Evolutionary conservation across 2,888 invertebrate species (phyloP).

Genomic region (Podotricha telesiphe): DNA sequence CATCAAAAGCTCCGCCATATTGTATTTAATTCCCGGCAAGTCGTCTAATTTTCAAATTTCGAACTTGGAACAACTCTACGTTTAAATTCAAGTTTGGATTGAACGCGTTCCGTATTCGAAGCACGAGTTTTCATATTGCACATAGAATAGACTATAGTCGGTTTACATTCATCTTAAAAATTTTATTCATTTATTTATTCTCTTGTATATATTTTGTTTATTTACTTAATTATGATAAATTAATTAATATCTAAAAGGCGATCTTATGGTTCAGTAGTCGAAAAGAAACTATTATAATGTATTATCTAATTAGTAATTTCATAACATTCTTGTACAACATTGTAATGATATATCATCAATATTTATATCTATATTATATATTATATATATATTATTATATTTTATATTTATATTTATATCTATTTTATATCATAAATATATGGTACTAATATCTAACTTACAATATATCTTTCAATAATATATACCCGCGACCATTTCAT

Average conservation of each 20-base stretch:
- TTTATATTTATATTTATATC: too few relatives aligned
- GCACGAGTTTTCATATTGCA: conserved; percentile 77
- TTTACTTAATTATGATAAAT: neutral
- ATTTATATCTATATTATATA: too few relatives aligned
- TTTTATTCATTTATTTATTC: neutral
- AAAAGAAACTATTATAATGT: too few relatives aligned
- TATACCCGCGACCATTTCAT: too few relatives aligned
- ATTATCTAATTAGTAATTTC: too few relatives aligned
- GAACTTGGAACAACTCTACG: conserved; percentile 74
- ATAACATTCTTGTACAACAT: too few relatives aligned
- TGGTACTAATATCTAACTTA: too few relatives aligned
- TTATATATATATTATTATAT: too few relatives aligned
- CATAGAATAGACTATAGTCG: conserved; percentile 24
- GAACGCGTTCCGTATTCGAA: conserved; percentile 74
- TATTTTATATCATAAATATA: too few relatives aligned
- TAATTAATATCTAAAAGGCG: neutral
- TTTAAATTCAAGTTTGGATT: conserved; percentile 81
- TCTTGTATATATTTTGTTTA: neutral
- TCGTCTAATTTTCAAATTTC: conserved; percentile 79
- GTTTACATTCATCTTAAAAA: conserved; percentile 20
- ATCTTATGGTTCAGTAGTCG: too few relatives aligned
- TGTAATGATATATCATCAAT: too few relatives aligned
- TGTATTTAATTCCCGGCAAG: conserved; percentile 71
- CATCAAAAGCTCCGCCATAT: conserved; percentile 47
- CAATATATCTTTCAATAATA: too few relatives aligned